Percentiles rank a stretch among this genome's conserved stretches.
phyloP scores from a whole-genome alignment of 2,888 invertebrate genomes.

The Petrolisthes manimaculis region DNA sequence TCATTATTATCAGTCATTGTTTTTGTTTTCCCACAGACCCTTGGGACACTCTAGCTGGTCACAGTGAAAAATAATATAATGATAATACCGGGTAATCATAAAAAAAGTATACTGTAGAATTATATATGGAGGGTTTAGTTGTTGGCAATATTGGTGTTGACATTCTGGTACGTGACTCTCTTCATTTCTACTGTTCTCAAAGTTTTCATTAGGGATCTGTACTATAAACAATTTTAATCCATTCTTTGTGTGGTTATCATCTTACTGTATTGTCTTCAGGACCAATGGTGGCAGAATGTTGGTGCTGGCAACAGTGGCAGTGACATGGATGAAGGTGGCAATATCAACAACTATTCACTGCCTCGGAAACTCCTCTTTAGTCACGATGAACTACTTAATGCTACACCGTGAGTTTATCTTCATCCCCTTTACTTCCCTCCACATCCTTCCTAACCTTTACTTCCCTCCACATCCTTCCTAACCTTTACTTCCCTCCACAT shows the following conservation, averaged over 20 bases:
- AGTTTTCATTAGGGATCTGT: no score
- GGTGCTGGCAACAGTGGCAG: not conserved
- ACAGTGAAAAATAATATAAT: no score
- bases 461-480: no score
- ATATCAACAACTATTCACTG: slow-evolving; percentile 59
- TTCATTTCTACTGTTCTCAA: not conserved
- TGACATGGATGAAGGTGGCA: slow-evolving; percentile 37
- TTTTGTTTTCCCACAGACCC: no score
- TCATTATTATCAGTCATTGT: not conserved
- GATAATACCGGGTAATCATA: no score
- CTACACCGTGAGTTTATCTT: slow-evolving; percentile 34
- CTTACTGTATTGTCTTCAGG: slow-evolving; percentile 17
- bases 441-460: no score
- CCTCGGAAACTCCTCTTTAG: slow-evolving; percentile 59
- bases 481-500: no score
- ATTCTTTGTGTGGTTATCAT: no score
- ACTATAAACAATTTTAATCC: no score
- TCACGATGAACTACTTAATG: slow-evolving; percentile 44
- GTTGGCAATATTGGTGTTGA: not conserved
- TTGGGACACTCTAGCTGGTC: no score
- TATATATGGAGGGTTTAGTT: not conserved
- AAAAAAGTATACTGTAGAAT: no score
- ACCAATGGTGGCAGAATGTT: slow-evolving; percentile 40
- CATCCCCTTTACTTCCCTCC: no score
- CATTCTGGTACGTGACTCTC: not conserved